Evolutionary conservation across 2,888 invertebrate species (phyloP), one percentile per base, ranked within the genome.

Genomic region (Orthosia cruda): DNA sequence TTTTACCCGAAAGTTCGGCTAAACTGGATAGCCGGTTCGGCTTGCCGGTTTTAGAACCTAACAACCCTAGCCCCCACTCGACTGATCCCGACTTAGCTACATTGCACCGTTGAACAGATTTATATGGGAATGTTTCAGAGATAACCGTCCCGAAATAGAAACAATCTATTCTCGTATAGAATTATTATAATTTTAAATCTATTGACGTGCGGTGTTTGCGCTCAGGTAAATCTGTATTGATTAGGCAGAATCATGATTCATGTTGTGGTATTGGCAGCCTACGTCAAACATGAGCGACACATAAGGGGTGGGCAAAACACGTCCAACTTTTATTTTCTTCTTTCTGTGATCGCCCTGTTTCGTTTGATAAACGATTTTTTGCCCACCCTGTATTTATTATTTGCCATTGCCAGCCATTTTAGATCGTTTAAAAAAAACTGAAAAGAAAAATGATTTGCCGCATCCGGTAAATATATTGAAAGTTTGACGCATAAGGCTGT

Each of bases 91-190:
- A 81, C 80, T 80, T 87, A 83, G 77, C 64, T 71, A 63, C 23
- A 67, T 54, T 64, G 64, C 18, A 70, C 65, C 76, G 87, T 88
- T 89, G 88, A 81, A 83, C 77, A 83, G 84, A 87, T 89, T 85
- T 84, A 80, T 83, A 78, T 68, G 83, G 73, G 80, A 86, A 84
- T 83, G 81, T 84, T 71, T 78, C 57, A 79, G 52, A 80, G 80
- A 87, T 81, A 71, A 76, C 69, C 26, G 47, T 67, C 26, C 67
- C 2, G 73, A 50, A 81, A 85, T 85, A 83, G 80, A 59, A 70
- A 26, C 32, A 18, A 32, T 65, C 66, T 86, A 83, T 75, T 79
- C 66, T 45, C 74, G 69, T 72, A 62, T 45, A 61, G 20, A 50
- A 26, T 54, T 15, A 77, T 81, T 77, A 52, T 23, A 77, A 77